Percentiles rank a stretch among this genome's conserved stretches.
Evolutionary conservation across 2,888 invertebrate species (phyloP).

Genomic region (Patella ulyssiponensis): DNA sequence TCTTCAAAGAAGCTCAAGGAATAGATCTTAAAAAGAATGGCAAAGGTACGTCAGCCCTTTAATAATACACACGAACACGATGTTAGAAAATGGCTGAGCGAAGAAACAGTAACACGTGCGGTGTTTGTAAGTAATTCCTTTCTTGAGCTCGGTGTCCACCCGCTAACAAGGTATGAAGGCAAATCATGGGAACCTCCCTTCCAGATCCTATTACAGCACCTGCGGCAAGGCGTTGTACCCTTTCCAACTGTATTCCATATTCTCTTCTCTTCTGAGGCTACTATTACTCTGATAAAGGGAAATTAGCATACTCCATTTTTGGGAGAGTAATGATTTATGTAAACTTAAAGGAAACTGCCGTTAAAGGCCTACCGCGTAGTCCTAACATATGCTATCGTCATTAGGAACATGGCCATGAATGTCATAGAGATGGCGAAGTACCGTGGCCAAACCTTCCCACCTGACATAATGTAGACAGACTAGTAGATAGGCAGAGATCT

Average conservation of each 20-base stretch:
- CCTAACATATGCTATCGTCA: neutral
- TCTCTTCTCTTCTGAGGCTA: neutral
- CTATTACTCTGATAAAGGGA: neutral
- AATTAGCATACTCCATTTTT: neutral
- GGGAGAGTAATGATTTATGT: neutral
- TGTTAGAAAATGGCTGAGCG: neutral
- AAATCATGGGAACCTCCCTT: conserved; percentile 1
- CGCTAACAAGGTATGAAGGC: neutral
- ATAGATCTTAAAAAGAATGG: conserved; percentile 1
- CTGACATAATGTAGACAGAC: conserved; percentile 3
- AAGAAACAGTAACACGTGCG: neutral
- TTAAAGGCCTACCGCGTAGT: conserved; percentile 7
- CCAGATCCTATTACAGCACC: neutral
- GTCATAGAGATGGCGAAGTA: neutral
- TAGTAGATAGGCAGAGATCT: neutral
- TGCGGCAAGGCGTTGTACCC: conserved; percentile 9
- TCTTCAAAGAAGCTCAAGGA: neutral
- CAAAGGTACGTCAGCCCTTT: neutral
- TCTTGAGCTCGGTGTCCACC: conserved; percentile 1
- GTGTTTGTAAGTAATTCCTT: neutral
- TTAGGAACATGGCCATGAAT: neutral
- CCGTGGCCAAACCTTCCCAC: neutral
- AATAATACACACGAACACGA: neutral
- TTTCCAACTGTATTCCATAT: no score
- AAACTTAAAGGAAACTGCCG: conserved; percentile 2